A percentile compares a stretch with the other conserved stretches of the same genome.
phyloP scores from a whole-genome alignment of 2,797 vertebrate genomes.

The Morelia viridis region DNA sequence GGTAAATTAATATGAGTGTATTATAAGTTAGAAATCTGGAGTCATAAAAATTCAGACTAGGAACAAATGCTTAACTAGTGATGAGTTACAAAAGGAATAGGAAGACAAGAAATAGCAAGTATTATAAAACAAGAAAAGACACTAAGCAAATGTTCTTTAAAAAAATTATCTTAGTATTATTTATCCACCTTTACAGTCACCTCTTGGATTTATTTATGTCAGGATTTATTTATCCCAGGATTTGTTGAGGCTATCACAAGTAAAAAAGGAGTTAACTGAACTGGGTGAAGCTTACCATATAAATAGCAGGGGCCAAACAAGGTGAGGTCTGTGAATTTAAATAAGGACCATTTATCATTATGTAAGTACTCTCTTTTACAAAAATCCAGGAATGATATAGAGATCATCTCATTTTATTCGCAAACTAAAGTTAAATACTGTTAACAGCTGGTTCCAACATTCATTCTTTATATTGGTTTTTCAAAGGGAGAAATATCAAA shows the following conservation, averaged over 20 bases:
- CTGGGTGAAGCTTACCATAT: neutral
- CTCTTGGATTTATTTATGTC: neutral
- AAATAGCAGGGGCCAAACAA: conserved; percentile 14
- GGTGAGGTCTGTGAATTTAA: neutral
- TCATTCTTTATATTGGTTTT: neutral
- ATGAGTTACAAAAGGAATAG: neutral
- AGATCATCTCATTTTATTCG: neutral
- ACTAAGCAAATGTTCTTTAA: neutral
- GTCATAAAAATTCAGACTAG: conserved; percentile 34
- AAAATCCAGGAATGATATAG: neutral
- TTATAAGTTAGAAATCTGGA: conserved; percentile 20
- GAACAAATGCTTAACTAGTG: conserved; percentile 30
- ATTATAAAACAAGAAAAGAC: neutral
- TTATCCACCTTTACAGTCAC: neutral
- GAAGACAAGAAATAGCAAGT: neutral
- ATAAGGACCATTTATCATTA: neutral
- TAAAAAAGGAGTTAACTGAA: neutral
- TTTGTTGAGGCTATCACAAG: neutral
- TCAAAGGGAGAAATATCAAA: neutral
- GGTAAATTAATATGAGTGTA: conserved; percentile 71
- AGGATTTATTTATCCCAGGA: neutral
- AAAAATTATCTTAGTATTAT: too few relatives aligned
- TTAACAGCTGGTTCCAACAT: neutral
- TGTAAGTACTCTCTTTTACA: neutral
- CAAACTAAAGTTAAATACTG: neutral